Evolutionary conservation across 2,888 invertebrate species (phyloP).

Genomic region (Agrotis segetum): DNA sequence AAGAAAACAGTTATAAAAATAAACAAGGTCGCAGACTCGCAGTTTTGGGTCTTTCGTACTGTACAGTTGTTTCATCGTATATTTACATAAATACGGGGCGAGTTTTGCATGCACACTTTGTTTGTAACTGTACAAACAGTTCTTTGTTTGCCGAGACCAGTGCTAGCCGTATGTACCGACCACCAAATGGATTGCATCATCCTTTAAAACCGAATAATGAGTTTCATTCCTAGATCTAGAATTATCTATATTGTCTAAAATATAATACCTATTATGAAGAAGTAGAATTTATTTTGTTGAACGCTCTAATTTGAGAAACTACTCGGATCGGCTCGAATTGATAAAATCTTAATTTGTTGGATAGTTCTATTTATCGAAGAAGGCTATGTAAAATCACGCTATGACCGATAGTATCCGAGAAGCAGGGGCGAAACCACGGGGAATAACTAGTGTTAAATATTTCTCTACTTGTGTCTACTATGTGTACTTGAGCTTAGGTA

Average conservation of each 20-base stretch:
- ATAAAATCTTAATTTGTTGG: too few relatives aligned
- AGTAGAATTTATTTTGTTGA: too few relatives aligned
- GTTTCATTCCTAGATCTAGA: conserved; percentile 49
- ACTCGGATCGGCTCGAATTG: too few relatives aligned
- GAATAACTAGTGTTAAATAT: conserved; percentile 2
- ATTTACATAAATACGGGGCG: conserved; percentile 85
- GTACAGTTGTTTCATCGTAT: conserved; percentile 82
- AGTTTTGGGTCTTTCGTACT: conserved; percentile 78
- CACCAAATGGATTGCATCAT: conserved; percentile 79
- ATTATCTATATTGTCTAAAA: not conserved
- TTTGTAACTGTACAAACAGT: conserved; percentile 79
- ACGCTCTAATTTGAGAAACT: too few relatives aligned
- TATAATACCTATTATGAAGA: too few relatives aligned
- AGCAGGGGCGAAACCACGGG: too few relatives aligned
- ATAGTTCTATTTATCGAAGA: too few relatives aligned
- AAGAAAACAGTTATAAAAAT: conserved; percentile 80
- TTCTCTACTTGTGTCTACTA: not conserved
- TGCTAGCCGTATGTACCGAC: conserved; percentile 66
- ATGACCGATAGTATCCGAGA: too few relatives aligned
- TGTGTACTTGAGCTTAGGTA: not conserved
- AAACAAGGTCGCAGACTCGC: conserved; percentile 79
- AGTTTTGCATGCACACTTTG: conserved; percentile 82
- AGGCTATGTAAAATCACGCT: too few relatives aligned
- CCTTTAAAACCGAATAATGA: conserved; percentile 71
- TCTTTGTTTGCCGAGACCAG: conserved; percentile 76